A percentile compares a stretch with the other conserved stretches of the same genome.
Evolutionary conservation across 23 tunicate species (phyloP).

Genomic region (Styela clava): DNA sequence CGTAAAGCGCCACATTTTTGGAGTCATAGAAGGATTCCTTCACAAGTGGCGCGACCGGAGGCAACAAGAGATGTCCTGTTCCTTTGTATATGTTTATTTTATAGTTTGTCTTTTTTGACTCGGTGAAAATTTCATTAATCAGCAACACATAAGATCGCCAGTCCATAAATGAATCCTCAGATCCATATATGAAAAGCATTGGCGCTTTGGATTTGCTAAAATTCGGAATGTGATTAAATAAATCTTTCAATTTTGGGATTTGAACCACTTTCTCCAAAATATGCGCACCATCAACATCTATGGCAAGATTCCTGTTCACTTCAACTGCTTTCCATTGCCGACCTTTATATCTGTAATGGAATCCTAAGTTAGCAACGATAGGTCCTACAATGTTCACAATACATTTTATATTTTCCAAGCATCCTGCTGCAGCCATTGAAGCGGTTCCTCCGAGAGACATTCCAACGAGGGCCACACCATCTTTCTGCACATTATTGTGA

Average conservation of each 20-base stretch:
- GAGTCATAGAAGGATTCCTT: background rate
- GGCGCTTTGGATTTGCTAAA: slow-evolving; percentile 7
- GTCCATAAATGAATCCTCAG: background rate
- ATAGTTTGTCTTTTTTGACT: background rate
- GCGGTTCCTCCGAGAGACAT: background rate
- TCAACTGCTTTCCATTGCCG: background rate
- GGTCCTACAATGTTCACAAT: background rate
- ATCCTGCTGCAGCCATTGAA: background rate
- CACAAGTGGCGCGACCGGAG: slow-evolving; percentile 2
- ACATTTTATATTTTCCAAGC: background rate
- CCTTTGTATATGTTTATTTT: background rate
- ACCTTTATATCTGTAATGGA: background rate
- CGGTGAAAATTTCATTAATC: background rate
- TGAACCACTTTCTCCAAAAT: background rate
- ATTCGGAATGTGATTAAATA: background rate
- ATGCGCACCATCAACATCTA: background rate
- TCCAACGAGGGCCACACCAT: slow-evolving; percentile 6
- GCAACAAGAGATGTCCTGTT: background rate
- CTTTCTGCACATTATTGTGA: background rate
- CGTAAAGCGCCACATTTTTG: background rate
- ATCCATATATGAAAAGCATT: background rate
- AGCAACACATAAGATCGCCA: background rate
- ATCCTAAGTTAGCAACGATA: background rate
- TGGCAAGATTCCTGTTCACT: background rate
- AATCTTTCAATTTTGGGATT: background rate